Conservation (phyloP, 2,797 vertebrate genomes). For the Pseudomugil tenellus region DNA sequence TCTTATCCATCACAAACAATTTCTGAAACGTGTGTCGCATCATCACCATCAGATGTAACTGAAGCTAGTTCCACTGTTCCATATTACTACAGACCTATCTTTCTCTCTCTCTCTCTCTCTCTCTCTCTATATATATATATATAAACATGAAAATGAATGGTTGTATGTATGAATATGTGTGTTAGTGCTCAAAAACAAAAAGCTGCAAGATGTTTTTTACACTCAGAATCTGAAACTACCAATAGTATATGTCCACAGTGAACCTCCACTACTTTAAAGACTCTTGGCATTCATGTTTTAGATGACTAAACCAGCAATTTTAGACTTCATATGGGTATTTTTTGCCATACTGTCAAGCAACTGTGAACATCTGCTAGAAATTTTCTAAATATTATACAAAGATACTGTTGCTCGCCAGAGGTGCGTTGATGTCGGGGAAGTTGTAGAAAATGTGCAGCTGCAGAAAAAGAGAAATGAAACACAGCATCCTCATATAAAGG, state of each 20-base stretch:
- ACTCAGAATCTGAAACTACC: conserved; percentile 59
- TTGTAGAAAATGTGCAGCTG: conserved; percentile 71
- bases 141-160: conserved; percentile 62
- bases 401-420: conserved; percentile 70
- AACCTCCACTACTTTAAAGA: conserved; percentile 67
- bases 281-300: conserved; percentile 74
- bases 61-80: conserved; percentile 72
- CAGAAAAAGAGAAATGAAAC: conserved; percentile 65
- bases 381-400: conserved; percentile 77
- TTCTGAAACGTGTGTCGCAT: conserved; percentile 64
- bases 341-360: conserved; percentile 76
- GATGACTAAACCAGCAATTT: conserved; percentile 85
- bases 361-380: conserved; percentile 80
- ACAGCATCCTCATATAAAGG: conserved; percentile 78
- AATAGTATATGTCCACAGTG: conserved; percentile 52
- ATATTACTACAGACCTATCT: conserved; percentile 69
- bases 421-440: conserved; percentile 63
- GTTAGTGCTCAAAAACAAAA: conserved; percentile 69
- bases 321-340: conserved; percentile 74
- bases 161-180: conserved; percentile 73
- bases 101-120: conserved; percentile 36
- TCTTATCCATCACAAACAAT: conserved; percentile 53
- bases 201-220: conserved; percentile 67
- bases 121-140: conserved; percentile 19
- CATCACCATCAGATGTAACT: conserved; percentile 58